Base-by-base conservation (phyloP, 2,888 invertebrate genomes). In the Megaustenia siamemsis region DNA sequence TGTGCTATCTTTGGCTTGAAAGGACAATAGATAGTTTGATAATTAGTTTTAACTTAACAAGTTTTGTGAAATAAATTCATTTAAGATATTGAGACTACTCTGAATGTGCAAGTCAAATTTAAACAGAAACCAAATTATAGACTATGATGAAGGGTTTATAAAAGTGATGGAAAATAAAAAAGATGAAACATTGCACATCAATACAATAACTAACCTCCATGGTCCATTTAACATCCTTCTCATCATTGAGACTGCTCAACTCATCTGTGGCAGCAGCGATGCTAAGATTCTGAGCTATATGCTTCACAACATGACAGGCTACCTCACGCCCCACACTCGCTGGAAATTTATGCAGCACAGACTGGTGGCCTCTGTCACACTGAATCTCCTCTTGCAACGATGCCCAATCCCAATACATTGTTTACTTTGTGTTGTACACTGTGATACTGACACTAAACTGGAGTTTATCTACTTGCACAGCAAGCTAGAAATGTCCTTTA, bases 261-360 rank as follows among this genome's bases (percentile, higher is more conserved):
- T 97, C 97, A 0, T 96, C 96, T 87, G 97, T 96, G 77, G 90
- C 96, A 32, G 89, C 90, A 24, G 91, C 90, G 53, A 92, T 88
- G 84, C 96, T 96, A 78, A 96, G 94, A 92, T 96, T 96, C 49
- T 95, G 94, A 6, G 96, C 96, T 10, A 99, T 95, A 91, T 97
- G 96, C 89, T 96, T 96, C 66, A 97, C 97, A 24, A 97, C 96
- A 1, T 96, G 96, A 53, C 96, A 94, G 24, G 97, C 97, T 12
- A 98, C 97, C 91, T 97, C 97, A 89, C 96, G 95, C 24, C 97
- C 97, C 6, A 97, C 96, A 60, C 95, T 94, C 43, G 95, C 94
- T 1, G 96, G 96, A 91, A 97, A 97, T 88, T 96, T 97, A 82
- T 96, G 96, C 80, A 98, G 95, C 49, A 98, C 97, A 88, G 94